A percentile compares a stretch with the other conserved stretches of the same genome.
phyloP scores from a whole-genome alignment of 2,888 invertebrate genomes.

The Drosophila falleni region DNA sequence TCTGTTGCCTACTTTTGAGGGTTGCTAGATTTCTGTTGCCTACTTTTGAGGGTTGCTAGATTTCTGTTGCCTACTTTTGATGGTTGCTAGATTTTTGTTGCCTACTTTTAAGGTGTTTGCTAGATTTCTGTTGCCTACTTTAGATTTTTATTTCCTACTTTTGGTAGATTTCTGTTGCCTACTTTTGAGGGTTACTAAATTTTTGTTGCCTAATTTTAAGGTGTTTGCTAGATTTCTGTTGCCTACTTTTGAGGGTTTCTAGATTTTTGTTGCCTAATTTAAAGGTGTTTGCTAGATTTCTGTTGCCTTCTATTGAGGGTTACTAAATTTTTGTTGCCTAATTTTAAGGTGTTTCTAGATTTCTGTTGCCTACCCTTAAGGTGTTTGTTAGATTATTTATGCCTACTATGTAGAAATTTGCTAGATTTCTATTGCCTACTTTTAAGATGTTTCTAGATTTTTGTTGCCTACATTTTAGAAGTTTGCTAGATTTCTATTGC shows the following conservation, averaged over 20 bases:
- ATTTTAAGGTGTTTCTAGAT: slow-evolving; percentile 14
- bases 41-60: slow-evolving; percentile 13
- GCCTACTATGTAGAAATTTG: too few relatives aligned
- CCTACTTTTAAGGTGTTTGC: slow-evolving; percentile 22
- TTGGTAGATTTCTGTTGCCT: too few relatives aligned
- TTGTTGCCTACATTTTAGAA: slow-evolving; percentile 35
- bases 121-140: slow-evolving; percentile 34
- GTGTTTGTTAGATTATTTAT: slow-evolving; percentile 11
- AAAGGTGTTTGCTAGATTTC: too few relatives aligned
- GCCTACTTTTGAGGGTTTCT: not conserved
- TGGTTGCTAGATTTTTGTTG: slow-evolving; percentile 18
- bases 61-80: slow-evolving; percentile 25
- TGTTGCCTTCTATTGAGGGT: slow-evolving; percentile 16
- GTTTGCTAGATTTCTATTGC: too few relatives aligned
- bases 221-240: too few relatives aligned
- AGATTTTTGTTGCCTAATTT: slow-evolving; percentile 33
- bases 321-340: slow-evolving; percentile 26
- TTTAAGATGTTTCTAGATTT: not conserved
- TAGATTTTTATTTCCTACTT: too few relatives aligned
- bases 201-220: slow-evolving; percentile 32
- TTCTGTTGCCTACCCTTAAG: slow-evolving; percentile 22
- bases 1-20: slow-evolving; percentile 21
- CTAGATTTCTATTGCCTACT: slow-evolving; percentile 35
- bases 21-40: slow-evolving; percentile 23
- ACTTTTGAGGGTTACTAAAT: not conserved